Evolutionary conservation across 2,888 invertebrate species (phyloP), one percentile per base, ranked within the genome.

Genomic region (Teinopalpus imperialis): DNA sequence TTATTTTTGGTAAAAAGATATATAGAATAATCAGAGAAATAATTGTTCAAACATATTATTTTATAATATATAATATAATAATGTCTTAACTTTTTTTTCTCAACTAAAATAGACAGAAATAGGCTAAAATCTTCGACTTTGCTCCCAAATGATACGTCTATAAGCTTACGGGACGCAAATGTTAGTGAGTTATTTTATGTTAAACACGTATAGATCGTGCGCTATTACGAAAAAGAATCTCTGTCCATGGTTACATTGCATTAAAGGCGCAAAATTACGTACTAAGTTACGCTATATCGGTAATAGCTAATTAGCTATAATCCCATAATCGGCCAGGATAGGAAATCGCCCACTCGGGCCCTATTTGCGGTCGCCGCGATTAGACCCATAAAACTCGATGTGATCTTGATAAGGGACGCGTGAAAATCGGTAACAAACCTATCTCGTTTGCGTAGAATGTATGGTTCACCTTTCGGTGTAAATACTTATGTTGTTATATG

Each of bases 311-410:
- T 88, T 88, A 88, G 78, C 66, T 58, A 77, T 79, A 86, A 85
- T 85, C 87, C 86, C 65, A 75, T 87, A 87, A 87, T 86, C 81
- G 87, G 77, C 64, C 81, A 83, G 85, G 82, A 86, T 82, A 85
- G 83, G 68, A 71, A 79, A 87, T 85, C 70, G 78, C 69, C 79
- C 87, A 72, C 83, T 37, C 57, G 88, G 85, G 88, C 54, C 81
- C 86, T 74, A 85, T 88, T 83, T 77, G 82, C 70, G 82, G 82
- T 59, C 57, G 69, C 62, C 59, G 65, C 83, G 85, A 86, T 87
- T 86, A 85, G 81, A 61, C 69, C 81, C 85, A 85, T 86, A 87
- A 88, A 88, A 86, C 74, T 81, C 77, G 71, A 68, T 63, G 73
- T 74, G 74, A 83, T 85, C 81, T 76, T 83, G 87, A 88, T 87